These are phyloP conservation scores for Enteromius paludinosus DNA, from an alignment of 2,797 vertebrate species.

Conservation along the genomic window DNA sequence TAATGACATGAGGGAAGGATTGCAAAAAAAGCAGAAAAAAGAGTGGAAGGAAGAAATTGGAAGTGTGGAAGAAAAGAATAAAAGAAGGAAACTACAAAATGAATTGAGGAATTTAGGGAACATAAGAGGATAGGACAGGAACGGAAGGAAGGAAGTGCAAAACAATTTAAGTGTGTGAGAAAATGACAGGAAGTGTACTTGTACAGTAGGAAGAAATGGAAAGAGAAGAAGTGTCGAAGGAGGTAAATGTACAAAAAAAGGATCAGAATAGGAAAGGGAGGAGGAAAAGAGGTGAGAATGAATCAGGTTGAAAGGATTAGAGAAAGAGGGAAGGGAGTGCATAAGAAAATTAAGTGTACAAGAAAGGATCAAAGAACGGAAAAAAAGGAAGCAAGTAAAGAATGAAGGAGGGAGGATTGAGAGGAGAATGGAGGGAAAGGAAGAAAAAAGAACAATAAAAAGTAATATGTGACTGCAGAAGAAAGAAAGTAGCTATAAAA, in stretches of 20 bases:
- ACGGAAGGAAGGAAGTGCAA: constrained; percentile 57
- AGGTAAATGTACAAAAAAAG: no score
- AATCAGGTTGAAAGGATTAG: background rate
- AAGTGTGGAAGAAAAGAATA: background rate
- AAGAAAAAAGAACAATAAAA: background rate
- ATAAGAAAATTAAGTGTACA: background rate
- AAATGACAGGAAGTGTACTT: no score
- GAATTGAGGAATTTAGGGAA: background rate
- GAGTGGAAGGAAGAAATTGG: background rate
- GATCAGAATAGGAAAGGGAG: no score
- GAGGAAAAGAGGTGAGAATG: background rate
- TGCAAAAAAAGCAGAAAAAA: no score
- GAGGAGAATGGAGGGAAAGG: background rate
- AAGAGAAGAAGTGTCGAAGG: background rate
- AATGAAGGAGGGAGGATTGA: background rate
- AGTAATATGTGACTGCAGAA: constrained; percentile 14
- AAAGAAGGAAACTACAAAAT: background rate
- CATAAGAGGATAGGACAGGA: background rate
- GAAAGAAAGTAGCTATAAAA: constrained; percentile 56
- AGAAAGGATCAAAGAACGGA: background rate
- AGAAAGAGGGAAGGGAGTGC: background rate
- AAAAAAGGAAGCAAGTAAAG: background rate
- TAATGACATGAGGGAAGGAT: background rate
- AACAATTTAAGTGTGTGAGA: no score
- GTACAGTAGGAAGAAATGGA: constrained; percentile 9